phyloP scores from a whole-genome alignment of 2,113 vertebrate genomes.

The Sinocyclocheilus grahami region DNA sequence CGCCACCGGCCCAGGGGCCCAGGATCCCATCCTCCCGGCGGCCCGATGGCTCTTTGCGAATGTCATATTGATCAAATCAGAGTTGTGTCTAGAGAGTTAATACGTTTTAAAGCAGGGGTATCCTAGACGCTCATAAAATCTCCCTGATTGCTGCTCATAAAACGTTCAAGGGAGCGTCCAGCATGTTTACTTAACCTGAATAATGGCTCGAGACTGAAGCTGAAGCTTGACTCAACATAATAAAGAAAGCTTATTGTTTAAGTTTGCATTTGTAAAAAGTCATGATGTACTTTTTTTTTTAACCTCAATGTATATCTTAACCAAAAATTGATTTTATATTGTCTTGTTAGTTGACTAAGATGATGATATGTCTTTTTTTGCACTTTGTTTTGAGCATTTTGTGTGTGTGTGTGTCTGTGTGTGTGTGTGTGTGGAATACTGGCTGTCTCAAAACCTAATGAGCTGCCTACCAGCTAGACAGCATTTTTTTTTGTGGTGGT shows the following conservation, averaged over 20 bases:
- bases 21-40: background rate
- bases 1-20: background rate
- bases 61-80: constrained; percentile 32
- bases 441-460: background rate
- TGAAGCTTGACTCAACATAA: constrained; percentile 19
- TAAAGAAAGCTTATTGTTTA: background rate
- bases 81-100: constrained; percentile 31
- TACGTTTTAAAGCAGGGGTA: constrained; percentile 29
- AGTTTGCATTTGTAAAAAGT: constrained; percentile 6
- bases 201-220: constrained; percentile 33
- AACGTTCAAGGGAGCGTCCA: constrained; percentile 38
- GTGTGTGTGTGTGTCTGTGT: background rate
- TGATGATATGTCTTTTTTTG: background rate
- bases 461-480: background rate
- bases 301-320: background rate
- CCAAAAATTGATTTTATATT: background rate
- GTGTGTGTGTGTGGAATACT: background rate
- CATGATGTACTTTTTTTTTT: background rate
- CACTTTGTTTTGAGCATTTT: background rate
- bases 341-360: background rate
- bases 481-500: background rate
- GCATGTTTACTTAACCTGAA: constrained; percentile 39
- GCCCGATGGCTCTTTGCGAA: background rate
- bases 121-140: constrained; percentile 40
- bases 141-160: constrained; percentile 38